Evolutionary conservation across 2,888 invertebrate species (phyloP).

Genomic region (Euphydryas editha): DNA sequence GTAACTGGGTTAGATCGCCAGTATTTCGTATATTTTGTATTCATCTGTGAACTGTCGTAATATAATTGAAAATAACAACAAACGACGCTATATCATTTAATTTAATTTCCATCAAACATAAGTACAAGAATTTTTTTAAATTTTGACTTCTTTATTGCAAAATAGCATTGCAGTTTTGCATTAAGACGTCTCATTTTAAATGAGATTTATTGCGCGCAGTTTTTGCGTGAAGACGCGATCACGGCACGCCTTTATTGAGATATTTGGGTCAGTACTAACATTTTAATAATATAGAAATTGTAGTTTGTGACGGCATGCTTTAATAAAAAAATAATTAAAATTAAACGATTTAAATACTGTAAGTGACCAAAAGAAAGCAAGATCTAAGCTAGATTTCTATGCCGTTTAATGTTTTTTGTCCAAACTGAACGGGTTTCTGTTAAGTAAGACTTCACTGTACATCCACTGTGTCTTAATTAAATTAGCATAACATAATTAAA

Average conservation of each 20-base stretch:
- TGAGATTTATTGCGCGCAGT: constrained; percentile 6
- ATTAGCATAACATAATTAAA: too few relatives aligned
- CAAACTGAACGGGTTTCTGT: too few relatives aligned
- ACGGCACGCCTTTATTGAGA: constrained; percentile 11
- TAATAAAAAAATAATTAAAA: not conserved
- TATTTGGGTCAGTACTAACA: constrained; percentile 18
- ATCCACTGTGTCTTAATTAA: too few relatives aligned
- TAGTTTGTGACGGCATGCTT: not conserved
- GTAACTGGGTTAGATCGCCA: too few relatives aligned
- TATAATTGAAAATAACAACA: too few relatives aligned
- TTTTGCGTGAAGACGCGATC: constrained; percentile 23
- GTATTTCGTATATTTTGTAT: too few relatives aligned
- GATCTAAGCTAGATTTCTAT: too few relatives aligned
- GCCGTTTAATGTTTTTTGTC: too few relatives aligned
- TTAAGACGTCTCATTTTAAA: not conserved
- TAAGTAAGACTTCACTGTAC: too few relatives aligned
- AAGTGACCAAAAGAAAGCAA: not conserved
- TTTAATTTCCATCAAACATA: too few relatives aligned
- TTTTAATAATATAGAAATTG: constrained; percentile 5
- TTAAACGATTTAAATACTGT: not conserved
- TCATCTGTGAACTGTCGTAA: too few relatives aligned
- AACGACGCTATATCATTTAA: too few relatives aligned
- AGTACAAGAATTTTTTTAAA: not conserved
- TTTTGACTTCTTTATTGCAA: not conserved
- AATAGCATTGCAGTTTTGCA: not conserved